Evolutionary conservation across 2,888 invertebrate species (phyloP).

Genomic region (Gryllus longicercus): DNA sequence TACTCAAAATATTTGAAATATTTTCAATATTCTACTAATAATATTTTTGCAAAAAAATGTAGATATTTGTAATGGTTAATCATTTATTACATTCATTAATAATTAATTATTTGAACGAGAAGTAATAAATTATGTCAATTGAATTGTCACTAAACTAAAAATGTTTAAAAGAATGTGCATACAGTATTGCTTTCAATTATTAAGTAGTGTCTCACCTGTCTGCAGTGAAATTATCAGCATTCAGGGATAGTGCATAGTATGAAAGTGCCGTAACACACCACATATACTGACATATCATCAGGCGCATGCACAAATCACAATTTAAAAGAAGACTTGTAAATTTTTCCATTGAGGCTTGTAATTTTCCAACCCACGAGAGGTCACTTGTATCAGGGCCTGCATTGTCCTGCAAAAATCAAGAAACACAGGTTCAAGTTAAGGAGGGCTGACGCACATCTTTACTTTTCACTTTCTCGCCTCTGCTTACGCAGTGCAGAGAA

Average conservation of each 20-base stretch:
- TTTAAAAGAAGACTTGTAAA: not conserved
- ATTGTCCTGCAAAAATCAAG: not conserved
- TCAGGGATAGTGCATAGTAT: slow-evolving; percentile 48
- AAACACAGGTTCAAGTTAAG: not conserved
- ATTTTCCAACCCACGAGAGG: not conserved
- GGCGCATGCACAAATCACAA: slow-evolving; percentile 39
- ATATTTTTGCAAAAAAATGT: no score
- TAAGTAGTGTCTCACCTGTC: slow-evolving; percentile 41
- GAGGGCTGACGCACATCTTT: not conserved
- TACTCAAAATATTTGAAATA: no score
- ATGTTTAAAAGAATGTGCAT: not conserved
- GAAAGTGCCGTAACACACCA: slow-evolving; percentile 43
- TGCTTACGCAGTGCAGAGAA: no score
- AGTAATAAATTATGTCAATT: no score
- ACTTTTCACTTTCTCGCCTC: not conserved
- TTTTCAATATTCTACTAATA: no score
- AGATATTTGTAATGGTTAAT: no score
- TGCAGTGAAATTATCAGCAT: slow-evolving; percentile 53
- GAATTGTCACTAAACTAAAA: no score
- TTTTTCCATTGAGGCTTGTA: not conserved
- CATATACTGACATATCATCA: slow-evolving; percentile 41
- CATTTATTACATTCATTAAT: no score
- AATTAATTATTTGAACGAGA: no score
- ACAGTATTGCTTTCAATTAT: not conserved
- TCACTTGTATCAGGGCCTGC: not conserved